Percentiles rank a stretch among this genome's conserved stretches.
phyloP scores from a whole-genome alignment of 2,797 vertebrate species.

The Pangasius mekongensis region DNA sequence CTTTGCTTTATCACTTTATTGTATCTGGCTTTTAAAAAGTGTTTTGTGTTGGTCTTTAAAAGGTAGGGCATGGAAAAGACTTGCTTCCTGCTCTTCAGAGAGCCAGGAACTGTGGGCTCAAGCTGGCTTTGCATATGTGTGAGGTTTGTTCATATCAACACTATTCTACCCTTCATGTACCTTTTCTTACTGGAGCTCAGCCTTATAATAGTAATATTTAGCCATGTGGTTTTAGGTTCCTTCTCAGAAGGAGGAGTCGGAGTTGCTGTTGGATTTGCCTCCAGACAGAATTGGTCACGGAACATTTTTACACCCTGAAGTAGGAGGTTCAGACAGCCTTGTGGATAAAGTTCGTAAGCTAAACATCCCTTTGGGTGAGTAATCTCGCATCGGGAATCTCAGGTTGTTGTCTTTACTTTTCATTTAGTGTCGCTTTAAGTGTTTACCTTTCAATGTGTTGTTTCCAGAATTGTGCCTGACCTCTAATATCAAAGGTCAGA shows the following conservation, averaged over 20 bases:
- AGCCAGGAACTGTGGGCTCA: conserved; percentile 88
- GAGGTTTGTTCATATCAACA: conserved; percentile 78
- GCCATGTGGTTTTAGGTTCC: conserved; percentile 79
- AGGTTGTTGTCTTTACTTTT: not conserved
- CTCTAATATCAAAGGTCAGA: conserved; percentile 93
- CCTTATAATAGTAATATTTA: not conserved
- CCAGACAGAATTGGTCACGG: conserved; percentile 97
- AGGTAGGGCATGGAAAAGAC: conserved; percentile 87
- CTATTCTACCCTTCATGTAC: not conserved
- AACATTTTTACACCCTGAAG: conserved; percentile 84
- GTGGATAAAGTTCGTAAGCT: conserved; percentile 83
- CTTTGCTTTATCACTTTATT: conserved; percentile 1
- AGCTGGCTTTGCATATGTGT: conserved; percentile 90
- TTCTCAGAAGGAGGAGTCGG: conserved; percentile 86
- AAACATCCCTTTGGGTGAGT: conserved; percentile 87
- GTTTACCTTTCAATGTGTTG: not conserved
- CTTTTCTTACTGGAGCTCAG: not conserved
- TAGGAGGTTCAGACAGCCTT: conserved; percentile 78
- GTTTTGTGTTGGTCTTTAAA: conserved; percentile 55
- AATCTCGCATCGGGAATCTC: not conserved
- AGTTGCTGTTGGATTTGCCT: conserved; percentile 85
- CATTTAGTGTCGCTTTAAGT: not conserved
- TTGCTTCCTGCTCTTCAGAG: conserved; percentile 85
- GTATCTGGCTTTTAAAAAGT: not conserved
- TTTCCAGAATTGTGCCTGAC: conserved; percentile 89